phyloP scores from a whole-genome alignment of 2,797 vertebrate genomes.

The Amblyopsis hoosieri region DNA sequence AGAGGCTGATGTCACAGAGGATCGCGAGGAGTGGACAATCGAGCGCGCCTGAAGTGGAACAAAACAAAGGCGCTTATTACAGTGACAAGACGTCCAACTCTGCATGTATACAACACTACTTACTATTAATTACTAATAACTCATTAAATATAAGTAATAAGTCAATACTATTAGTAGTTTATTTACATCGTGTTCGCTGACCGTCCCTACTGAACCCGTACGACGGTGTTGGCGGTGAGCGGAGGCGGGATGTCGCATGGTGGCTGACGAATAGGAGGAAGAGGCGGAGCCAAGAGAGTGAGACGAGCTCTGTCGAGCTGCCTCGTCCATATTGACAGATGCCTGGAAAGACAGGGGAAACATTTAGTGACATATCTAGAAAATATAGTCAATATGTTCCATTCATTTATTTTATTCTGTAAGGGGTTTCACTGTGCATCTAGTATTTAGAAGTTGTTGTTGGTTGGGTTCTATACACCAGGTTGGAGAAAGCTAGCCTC shows the following conservation, averaged over 20 bases:
- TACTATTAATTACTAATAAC: too few species aligned
- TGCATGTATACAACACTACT: too few species aligned
- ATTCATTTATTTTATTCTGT: too few species aligned
- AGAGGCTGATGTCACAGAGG: slow-evolving; percentile 89
- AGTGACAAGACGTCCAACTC: too few species aligned
- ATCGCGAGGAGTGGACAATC: slow-evolving; percentile 90
- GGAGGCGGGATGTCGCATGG: slow-evolving; percentile 63
- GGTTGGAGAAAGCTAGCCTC: too few species aligned
- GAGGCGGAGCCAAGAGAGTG: slow-evolving; percentile 69
- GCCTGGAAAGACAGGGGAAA: slow-evolving; percentile 43
- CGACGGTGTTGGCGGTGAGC: slow-evolving; percentile 86
- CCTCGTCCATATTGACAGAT: slow-evolving; percentile 93
- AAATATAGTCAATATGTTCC: too few species aligned
- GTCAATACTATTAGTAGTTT: too few species aligned
- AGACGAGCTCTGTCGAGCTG: slow-evolving; percentile 83
- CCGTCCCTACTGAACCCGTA: slow-evolving; percentile 91
- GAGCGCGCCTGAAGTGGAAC: slow-evolving; percentile 69
- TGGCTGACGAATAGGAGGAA: slow-evolving; percentile 59
- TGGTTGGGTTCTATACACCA: too few species aligned
- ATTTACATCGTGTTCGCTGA: slow-evolving; percentile 72
- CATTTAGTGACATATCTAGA: neutral
- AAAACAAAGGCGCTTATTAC: too few species aligned
- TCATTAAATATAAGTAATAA: too few species aligned
- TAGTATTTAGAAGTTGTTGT: too few species aligned
- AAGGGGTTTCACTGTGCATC: too few species aligned